Conservation (phyloP, 2,113 vertebrate species). For the Mola mola region DNA sequence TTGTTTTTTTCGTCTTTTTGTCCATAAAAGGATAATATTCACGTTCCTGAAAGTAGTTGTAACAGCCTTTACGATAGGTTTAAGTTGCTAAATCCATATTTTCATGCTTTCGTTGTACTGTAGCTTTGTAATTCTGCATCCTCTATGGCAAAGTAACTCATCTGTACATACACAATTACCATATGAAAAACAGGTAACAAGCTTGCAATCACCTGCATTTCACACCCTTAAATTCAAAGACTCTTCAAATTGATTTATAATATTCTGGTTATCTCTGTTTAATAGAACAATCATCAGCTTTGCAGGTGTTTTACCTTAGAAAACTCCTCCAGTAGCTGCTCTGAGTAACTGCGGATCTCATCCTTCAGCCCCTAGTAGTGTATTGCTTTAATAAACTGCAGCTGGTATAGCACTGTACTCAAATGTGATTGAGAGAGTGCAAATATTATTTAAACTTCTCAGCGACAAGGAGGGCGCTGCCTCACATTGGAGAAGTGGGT, state of each 20-base stretch:
- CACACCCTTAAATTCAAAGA: too few relatives aligned
- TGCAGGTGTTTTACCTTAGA: constrained; percentile 2
- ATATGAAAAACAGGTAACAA: not conserved
- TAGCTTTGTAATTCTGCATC: not conserved
- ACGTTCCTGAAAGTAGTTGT: not conserved
- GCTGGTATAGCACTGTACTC: constrained; percentile 7
- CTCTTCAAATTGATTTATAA: too few relatives aligned
- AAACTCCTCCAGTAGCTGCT: constrained; percentile 3
- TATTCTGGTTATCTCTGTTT: not conserved
- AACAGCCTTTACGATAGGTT: too few relatives aligned
- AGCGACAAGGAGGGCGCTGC: constrained; percentile 1
- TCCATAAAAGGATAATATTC: not conserved
- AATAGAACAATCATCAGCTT: constrained; percentile 3
- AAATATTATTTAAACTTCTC: constrained; percentile 34
- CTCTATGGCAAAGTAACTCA: too few relatives aligned
- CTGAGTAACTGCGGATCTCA: constrained; percentile 7
- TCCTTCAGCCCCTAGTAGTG: too few relatives aligned
- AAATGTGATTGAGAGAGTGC: constrained; percentile 19
- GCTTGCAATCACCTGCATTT: too few relatives aligned
- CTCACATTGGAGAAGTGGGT: constrained; percentile 18
- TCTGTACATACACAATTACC: too few relatives aligned
- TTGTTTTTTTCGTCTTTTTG: not conserved
- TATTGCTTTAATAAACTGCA: constrained; percentile 38
- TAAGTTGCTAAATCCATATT: not conserved
- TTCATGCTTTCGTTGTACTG: not conserved